phyloP scores from a whole-genome alignment of 2,113 vertebrate species.

The Balaenoptera acutorostrata region DNA sequence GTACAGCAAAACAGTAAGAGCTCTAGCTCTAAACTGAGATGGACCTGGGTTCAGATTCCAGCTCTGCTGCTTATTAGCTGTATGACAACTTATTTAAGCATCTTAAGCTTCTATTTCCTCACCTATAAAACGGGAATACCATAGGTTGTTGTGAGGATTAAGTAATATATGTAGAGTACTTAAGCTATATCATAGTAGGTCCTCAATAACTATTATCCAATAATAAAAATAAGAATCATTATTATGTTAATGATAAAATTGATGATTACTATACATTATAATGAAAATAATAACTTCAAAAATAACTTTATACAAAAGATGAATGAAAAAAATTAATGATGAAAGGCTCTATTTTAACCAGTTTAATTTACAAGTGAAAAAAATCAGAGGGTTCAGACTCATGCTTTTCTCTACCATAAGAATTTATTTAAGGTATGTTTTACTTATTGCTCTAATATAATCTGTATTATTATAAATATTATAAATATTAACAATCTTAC shows the following conservation, averaged over 20 bases:
- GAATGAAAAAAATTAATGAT: not conserved
- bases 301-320: not conserved
- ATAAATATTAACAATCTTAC: not conserved
- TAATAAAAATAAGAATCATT: not conserved
- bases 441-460: not conserved
- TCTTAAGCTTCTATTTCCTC: not conserved
- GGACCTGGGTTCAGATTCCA: not conserved
- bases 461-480: not conserved
- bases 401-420: not conserved
- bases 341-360: not conserved
- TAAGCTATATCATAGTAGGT: not conserved
- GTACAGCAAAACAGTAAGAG: not conserved
- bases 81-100: not conserved
- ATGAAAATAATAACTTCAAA: not conserved
- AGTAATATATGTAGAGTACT: not conserved
- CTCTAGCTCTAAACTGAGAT: not conserved
- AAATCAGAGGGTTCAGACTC: not conserved
- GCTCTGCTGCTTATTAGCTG: not conserved
- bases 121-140: not conserved
- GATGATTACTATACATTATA: not conserved
- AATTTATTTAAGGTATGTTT: not conserved
- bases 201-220: not conserved
- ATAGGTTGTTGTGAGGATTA: not conserved
- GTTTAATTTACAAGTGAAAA: constrained; percentile 24
- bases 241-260: not conserved